Percentiles rank a stretch among this genome's conserved stretches.
These are phyloP conservation scores for Peromyscus melanophrys DNA, from an alignment of 2,797 vertebrate species.

Conservation along the genomic window DNA sequence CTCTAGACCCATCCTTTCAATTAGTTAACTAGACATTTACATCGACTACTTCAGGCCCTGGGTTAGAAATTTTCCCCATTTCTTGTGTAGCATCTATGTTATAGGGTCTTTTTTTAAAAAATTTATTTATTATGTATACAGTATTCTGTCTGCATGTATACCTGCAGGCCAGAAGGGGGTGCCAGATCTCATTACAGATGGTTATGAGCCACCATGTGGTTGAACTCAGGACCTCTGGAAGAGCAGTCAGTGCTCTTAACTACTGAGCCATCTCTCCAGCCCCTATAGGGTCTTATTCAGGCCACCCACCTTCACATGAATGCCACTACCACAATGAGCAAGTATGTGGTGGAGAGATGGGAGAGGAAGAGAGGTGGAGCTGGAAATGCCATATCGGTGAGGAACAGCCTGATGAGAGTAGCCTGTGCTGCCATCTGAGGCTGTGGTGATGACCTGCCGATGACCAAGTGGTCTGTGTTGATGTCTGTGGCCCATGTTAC, in stretches of 20 bases:
- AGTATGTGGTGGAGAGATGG: not conserved
- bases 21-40: constrained; percentile 23
- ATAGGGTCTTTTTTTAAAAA: not conserved
- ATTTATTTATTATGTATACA: no score
- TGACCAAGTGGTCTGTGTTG: not conserved
- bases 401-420: not conserved
- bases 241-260: no score
- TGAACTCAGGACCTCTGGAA: no score
- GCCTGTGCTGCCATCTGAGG: not conserved
- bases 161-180: no score
- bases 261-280: no score
- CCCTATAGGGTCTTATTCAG: not conserved
- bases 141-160: no score
- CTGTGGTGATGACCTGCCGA: not conserved
- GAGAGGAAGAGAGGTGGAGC: not conserved
- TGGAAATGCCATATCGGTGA: not conserved
- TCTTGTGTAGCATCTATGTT: not conserved
- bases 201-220: no score
- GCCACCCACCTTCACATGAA: fast-evolving
- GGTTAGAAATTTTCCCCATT: not conserved
- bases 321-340: not conserved
- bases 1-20: not conserved
- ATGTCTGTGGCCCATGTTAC: not conserved
- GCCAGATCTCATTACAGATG: no score
- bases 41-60: not conserved